phyloP scores from a whole-genome alignment of 2,113 vertebrate genomes.

The Dicaeum eximium region DNA sequence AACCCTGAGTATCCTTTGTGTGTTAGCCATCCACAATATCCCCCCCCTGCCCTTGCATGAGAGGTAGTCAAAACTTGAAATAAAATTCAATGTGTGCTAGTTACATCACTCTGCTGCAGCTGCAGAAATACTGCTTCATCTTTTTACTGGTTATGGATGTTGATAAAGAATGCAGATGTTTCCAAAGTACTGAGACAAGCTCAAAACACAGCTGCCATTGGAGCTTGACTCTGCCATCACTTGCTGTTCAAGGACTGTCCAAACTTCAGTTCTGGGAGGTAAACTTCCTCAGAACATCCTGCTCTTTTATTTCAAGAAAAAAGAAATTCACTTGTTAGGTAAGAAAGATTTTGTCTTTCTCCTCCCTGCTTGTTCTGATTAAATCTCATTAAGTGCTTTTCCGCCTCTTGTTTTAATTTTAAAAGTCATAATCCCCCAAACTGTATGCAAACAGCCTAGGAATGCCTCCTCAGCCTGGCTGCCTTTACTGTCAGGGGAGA shows the following conservation, averaged over 20 bases:
- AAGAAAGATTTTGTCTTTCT: neutral
- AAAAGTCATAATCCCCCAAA: neutral
- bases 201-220: conserved; percentile 36
- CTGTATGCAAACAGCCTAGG: neutral
- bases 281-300: conserved; percentile 51
- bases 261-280: conserved; percentile 20
- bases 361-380: neutral
- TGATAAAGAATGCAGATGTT: conserved; percentile 62
- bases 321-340: conserved; percentile 8
- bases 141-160: conserved; percentile 23
- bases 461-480: neutral
- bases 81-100: neutral
- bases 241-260: conserved; percentile 56
- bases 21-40: neutral
- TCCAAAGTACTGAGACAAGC: conserved; percentile 54
- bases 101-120: conserved; percentile 30
- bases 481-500: neutral
- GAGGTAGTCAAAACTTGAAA: conserved; percentile 22
- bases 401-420: conserved; percentile 7
- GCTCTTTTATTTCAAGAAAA: conserved; percentile 30
- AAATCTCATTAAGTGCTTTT: neutral
- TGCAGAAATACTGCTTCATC: conserved; percentile 45
- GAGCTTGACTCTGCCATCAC: conserved; percentile 39
- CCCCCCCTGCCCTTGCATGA: neutral
- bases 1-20: neutral